These are phyloP conservation scores for Axea sp. DNA, from an alignment of 2,888 invertebrate genomes.

Conservation along the genomic window DNA sequence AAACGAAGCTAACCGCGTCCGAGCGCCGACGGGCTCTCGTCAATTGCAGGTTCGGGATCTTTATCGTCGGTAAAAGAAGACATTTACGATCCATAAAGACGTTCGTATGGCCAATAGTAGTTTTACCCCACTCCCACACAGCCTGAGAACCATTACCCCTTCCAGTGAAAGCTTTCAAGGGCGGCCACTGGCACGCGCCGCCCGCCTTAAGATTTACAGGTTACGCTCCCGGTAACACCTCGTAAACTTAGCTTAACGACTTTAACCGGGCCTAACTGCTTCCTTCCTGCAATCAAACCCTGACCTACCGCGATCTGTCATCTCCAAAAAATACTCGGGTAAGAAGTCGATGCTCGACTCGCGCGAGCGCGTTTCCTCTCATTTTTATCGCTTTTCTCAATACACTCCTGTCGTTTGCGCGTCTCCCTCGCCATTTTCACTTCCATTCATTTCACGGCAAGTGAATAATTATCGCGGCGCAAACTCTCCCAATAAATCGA, in stretches of 20 bases:
- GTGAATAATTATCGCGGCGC: no score
- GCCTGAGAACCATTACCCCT: slow-evolving; percentile 68
- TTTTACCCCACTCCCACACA: slow-evolving; percentile 72
- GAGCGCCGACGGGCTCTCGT: slow-evolving; percentile 62
- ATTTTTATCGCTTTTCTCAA: no score
- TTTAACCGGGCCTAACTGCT: slow-evolving; percentile 79
- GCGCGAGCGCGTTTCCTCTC: neutral
- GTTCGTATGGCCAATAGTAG: slow-evolving; percentile 72
- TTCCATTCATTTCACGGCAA: no score
- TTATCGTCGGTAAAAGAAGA: slow-evolving; percentile 79
- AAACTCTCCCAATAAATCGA: no score
- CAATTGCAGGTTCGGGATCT: slow-evolving; percentile 74
- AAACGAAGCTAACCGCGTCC: slow-evolving; percentile 36
- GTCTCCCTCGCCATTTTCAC: no score
- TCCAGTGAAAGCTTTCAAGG: slow-evolving; percentile 71
- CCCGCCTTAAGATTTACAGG: slow-evolving; percentile 78
- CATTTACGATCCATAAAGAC: slow-evolving; percentile 80
- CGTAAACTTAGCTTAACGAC: slow-evolving; percentile 80
- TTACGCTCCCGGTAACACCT: slow-evolving; percentile 79
- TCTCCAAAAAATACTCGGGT: slow-evolving; percentile 53
- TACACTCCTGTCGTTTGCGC: no score
- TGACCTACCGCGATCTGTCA: slow-evolving; percentile 76
- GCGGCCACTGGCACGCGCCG: slow-evolving; percentile 79
- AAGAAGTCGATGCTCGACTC: slow-evolving; percentile 33
- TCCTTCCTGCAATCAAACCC: slow-evolving; percentile 79